Conservation (phyloP, 2,888 invertebrate species). For the Lochmaea crataegi region DNA sequence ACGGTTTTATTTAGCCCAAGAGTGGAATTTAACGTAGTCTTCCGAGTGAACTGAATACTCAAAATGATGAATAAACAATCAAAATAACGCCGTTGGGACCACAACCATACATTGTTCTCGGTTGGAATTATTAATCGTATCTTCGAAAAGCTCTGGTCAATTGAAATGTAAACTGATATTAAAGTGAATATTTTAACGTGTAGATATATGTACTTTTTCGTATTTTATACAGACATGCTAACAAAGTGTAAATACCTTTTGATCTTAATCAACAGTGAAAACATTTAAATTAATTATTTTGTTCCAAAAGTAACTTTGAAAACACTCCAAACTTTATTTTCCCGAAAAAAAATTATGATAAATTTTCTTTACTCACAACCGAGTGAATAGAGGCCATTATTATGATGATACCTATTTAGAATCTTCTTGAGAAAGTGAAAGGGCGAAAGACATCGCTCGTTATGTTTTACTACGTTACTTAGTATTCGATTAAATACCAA, state of each 20-base stretch:
- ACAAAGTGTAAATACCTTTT: neutral
- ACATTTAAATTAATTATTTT: too few species aligned
- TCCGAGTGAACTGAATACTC: slow-evolving; percentile 7
- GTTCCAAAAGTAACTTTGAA: too few species aligned
- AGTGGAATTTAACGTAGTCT: slow-evolving; percentile 22
- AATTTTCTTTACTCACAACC: too few species aligned
- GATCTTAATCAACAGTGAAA: too few species aligned
- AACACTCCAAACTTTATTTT: too few species aligned
- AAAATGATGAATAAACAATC: slow-evolving; percentile 31
- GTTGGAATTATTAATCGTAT: slow-evolving; percentile 18
- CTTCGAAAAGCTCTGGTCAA: slow-evolving; percentile 2
- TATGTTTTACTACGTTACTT: too few species aligned
- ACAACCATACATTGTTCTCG: neutral
- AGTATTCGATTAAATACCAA: too few species aligned
- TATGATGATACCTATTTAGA: too few species aligned
- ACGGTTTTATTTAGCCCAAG: slow-evolving; percentile 25
- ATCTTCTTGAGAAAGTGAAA: too few species aligned
- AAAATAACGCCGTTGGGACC: slow-evolving; percentile 23
- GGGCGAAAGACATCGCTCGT: too few species aligned
- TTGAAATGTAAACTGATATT: neutral
- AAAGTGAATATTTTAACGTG: neutral
- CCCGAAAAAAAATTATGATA: too few species aligned
- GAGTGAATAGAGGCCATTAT: too few species aligned
- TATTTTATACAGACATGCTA: neutral
- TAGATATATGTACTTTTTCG: neutral